phyloP scores from a whole-genome alignment of 2,888 invertebrate genomes.

The Melanophora roralis region DNA sequence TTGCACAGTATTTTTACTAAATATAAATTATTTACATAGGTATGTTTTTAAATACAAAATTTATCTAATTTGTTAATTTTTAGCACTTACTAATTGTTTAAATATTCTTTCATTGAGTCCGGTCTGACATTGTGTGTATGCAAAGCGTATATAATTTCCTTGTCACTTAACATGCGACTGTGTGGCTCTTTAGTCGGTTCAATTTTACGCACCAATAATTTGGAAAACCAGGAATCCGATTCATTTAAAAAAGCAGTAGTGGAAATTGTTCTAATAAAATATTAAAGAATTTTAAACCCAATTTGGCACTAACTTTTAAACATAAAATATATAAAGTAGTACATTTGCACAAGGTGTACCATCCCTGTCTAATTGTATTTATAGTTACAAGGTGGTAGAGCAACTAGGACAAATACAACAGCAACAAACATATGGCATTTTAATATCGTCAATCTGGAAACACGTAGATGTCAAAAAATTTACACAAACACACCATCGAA shows the following conservation, averaged over 20 bases:
- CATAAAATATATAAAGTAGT: too few species aligned
- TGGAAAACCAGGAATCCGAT: slow-evolving; percentile 90
- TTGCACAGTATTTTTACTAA: slow-evolving; percentile 86
- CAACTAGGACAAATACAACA: too few species aligned
- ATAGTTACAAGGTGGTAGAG: too few species aligned
- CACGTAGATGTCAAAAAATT: too few species aligned
- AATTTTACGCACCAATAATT: slow-evolving; percentile 91
- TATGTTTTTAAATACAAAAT: background rate
- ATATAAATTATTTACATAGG: background rate
- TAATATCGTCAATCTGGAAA: too few species aligned
- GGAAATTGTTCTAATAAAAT: slow-evolving; percentile 67
- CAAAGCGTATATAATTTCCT: slow-evolving; percentile 95
- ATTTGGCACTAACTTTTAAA: too few species aligned
- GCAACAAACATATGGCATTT: too few species aligned
- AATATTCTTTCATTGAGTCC: slow-evolving; percentile 90
- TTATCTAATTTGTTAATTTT: slow-evolving; percentile 13
- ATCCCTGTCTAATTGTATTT: too few species aligned
- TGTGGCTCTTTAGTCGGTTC: slow-evolving; percentile 97
- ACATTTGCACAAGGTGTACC: too few species aligned
- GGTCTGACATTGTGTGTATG: slow-evolving; percentile 97
- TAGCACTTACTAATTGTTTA: slow-evolving; percentile 91
- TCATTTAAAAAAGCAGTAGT: slow-evolving; percentile 66
- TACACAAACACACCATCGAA: too few species aligned
- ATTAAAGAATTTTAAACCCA: background rate
- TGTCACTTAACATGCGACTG: slow-evolving; percentile 96